These are phyloP conservation scores for Agelastica alni DNA, from an alignment of 2,888 invertebrate species.

Conservation along the genomic window DNA sequence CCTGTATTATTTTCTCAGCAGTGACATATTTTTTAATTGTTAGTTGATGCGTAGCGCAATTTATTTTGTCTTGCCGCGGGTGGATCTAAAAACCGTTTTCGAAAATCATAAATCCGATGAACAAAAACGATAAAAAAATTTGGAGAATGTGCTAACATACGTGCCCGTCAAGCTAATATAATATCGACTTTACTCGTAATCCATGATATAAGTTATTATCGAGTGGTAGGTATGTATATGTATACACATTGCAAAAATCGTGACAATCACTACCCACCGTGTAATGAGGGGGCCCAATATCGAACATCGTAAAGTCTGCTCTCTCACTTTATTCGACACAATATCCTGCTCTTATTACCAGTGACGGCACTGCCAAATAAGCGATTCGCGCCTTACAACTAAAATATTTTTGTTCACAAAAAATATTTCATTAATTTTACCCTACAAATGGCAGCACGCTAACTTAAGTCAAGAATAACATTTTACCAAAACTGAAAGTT, in stretches of 20 bases:
- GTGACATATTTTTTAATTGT: too few relatives aligned
- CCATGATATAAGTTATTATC: slow-evolving; percentile 8
- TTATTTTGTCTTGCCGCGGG: too few relatives aligned
- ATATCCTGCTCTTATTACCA: slow-evolving; percentile 44
- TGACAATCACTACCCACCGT: slow-evolving; percentile 58
- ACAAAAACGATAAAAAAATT: too few relatives aligned
- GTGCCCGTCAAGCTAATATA: background rate
- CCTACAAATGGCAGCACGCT: too few relatives aligned
- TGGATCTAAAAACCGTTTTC: too few relatives aligned
- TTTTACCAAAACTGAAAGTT: too few relatives aligned
- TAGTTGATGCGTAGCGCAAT: too few relatives aligned
- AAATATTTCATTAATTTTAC: background rate
- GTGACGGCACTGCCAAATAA: slow-evolving; percentile 27
- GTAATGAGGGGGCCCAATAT: slow-evolving; percentile 55
- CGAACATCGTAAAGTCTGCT: slow-evolving; percentile 31
- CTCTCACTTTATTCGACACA: slow-evolving; percentile 39
- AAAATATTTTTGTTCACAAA: background rate
- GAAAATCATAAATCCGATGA: too few relatives aligned
- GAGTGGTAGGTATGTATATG: slow-evolving; percentile 43
- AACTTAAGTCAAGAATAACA: too few relatives aligned
- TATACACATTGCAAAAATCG: slow-evolving; percentile 56
- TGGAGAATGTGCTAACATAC: background rate
- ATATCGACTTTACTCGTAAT: background rate
- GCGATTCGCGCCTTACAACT: slow-evolving; percentile 26
- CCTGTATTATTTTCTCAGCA: too few relatives aligned